Percentiles rank a stretch among this genome's conserved stretches.
phyloP scores from a whole-genome alignment of 2,113 vertebrate genomes.

The Manacus vitellinus region DNA sequence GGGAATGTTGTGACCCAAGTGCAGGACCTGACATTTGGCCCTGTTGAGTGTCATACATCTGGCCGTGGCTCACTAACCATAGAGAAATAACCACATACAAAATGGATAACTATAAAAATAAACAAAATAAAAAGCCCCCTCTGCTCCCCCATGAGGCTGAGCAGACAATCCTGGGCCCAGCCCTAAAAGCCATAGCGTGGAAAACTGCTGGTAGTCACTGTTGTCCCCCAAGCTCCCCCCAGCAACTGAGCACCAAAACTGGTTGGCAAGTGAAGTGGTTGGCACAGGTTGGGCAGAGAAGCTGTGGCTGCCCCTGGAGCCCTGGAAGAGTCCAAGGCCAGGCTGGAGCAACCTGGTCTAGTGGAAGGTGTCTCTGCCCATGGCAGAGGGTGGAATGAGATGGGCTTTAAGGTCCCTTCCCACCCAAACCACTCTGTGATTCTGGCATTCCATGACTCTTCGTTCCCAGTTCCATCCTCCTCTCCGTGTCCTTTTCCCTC shows the following conservation, averaged over 20 bases:
- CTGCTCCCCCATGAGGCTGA: not conserved
- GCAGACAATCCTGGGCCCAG: not conserved
- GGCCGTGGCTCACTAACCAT: not conserved
- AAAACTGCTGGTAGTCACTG: not conserved
- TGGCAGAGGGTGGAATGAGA: not conserved
- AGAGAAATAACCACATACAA: not conserved
- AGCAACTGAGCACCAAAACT: not conserved
- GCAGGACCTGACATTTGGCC: not conserved
- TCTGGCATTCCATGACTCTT: not conserved
- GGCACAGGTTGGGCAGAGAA: rapidly evolving
- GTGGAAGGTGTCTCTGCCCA: not conserved
- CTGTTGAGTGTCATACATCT: not conserved
- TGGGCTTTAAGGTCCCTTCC: not conserved
- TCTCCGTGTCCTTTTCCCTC: not conserved
- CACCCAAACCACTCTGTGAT: not conserved
- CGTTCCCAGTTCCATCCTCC: not conserved
- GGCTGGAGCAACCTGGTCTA: rapidly evolving
- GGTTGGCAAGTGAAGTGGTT: not conserved
- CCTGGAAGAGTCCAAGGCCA: not conserved
- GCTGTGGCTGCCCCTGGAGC: not conserved
- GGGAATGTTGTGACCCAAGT: not conserved
- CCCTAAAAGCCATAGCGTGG: not conserved
- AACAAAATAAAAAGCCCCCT: not conserved
- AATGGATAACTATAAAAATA: not conserved
- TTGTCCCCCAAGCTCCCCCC: not conserved